Conservation (phyloP, 2,113 vertebrate species). For the Peromyscus leucopus region DNA sequence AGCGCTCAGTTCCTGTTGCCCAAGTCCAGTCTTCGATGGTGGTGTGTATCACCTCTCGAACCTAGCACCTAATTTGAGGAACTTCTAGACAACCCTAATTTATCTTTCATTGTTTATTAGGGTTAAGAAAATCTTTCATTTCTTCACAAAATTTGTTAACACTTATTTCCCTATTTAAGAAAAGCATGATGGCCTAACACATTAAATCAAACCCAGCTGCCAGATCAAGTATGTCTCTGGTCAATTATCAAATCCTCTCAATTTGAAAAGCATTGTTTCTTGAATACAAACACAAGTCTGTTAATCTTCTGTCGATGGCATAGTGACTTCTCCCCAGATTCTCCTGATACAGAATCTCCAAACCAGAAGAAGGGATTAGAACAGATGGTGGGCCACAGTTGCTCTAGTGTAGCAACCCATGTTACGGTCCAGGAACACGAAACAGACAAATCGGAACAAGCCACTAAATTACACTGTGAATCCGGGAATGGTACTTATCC, state of each 20-base stretch:
- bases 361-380: neutral
- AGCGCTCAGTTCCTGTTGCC: neutral
- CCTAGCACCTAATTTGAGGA: conserved; percentile 24
- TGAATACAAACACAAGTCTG: neutral
- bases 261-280: neutral
- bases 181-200: neutral
- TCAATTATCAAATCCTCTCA: neutral
- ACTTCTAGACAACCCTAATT: neutral
- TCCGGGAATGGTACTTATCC: neutral
- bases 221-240: conserved; percentile 5
- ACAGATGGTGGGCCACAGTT: neutral
- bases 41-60: neutral
- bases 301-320: conserved; percentile 1
- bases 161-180: conserved; percentile 21
- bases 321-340: neutral
- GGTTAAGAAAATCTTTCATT: conserved; percentile 12
- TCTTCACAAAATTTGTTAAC: conserved; percentile 6
- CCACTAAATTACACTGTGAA: neutral
- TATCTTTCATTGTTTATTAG: conserved; percentile 8
- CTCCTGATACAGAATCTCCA: neutral
- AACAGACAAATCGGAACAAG: neutral
- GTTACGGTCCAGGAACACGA: neutral
- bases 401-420: neutral
- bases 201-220: conserved; percentile 18
- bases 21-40: neutral